phyloP scores from a whole-genome alignment of 2,888 invertebrate genomes.

The Dryadula phaetusa region DNA sequence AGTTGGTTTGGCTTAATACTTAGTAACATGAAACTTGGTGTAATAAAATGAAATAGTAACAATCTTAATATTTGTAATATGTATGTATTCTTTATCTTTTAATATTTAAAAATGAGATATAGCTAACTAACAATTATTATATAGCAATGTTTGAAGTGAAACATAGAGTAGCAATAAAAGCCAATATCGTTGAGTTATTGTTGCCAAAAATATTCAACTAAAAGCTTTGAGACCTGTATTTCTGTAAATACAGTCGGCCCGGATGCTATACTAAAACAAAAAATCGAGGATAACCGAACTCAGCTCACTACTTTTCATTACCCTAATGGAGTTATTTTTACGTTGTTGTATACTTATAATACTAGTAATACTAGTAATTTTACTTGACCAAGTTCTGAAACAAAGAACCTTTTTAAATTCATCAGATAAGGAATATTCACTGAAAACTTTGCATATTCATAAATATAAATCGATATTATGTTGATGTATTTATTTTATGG shows the following conservation, averaged over 20 bases:
- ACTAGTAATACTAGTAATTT: constrained; percentile 6
- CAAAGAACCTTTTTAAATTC: background rate
- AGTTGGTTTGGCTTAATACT: too few species aligned
- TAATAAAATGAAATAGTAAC: background rate
- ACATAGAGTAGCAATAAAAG: constrained; percentile 17
- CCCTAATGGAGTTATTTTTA: constrained; percentile 38
- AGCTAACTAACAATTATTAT: constrained; percentile 1
- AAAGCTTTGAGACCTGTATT: constrained; percentile 32
- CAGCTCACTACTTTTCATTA: constrained; percentile 40
- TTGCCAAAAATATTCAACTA: constrained; percentile 32
- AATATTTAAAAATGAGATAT: background rate
- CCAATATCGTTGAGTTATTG: constrained; percentile 28
- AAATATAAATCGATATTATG: background rate
- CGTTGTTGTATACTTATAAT: constrained; percentile 3
- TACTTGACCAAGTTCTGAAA: background rate
- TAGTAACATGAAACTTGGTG: too few species aligned
- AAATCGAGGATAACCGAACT: constrained; percentile 25
- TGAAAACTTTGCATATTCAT: background rate
- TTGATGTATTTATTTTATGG: background rate
- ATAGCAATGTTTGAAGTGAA: constrained; percentile 12
- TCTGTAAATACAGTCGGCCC: constrained; percentile 32
- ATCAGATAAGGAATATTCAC: background rate
- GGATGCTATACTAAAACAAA: constrained; percentile 36
- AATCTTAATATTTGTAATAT: too few species aligned
- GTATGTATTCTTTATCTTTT: background rate